These are phyloP conservation scores for Eupithecia tripunctaria DNA, from an alignment of 2,888 invertebrate species.

Conservation along the genomic window DNA sequence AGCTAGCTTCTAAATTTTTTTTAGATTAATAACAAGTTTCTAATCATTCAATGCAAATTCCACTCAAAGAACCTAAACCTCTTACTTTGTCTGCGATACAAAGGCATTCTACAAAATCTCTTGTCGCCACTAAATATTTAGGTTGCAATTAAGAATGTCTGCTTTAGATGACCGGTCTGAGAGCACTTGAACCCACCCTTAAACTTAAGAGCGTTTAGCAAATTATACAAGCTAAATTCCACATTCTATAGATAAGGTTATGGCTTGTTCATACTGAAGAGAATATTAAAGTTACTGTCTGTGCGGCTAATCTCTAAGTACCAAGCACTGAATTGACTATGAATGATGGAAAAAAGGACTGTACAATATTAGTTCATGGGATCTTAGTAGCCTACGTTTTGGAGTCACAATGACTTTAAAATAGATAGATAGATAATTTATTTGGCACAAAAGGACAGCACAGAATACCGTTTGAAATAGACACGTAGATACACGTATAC, in stretches of 20 bases:
- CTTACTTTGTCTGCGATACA: constrained; percentile 13
- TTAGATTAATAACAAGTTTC: not conserved
- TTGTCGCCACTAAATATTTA: constrained; percentile 61
- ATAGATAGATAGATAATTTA: too few relatives aligned
- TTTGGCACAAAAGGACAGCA: too few relatives aligned
- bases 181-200: constrained; percentile 65
- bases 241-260: constrained; percentile 27
- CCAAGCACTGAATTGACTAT: not conserved
- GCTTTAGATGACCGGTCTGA: constrained; percentile 54
- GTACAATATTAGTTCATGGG: not conserved
- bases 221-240: constrained; percentile 70
- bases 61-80: not conserved
- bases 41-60: not conserved
- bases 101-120: constrained; percentile 49
- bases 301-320: not conserved
- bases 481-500: too few relatives aligned
- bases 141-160: constrained; percentile 70
- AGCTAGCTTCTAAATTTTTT: not conserved
- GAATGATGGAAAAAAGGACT: not conserved
- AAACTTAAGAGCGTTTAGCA: constrained; percentile 71
- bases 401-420: too few relatives aligned
- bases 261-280: constrained; percentile 16
- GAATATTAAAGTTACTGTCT: not conserved
- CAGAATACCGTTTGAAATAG: too few relatives aligned
- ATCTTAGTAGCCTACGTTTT: too few relatives aligned